phyloP scores from a whole-genome alignment of 1,140 invertebrate genomes.

The Phymastichus coffea region DNA sequence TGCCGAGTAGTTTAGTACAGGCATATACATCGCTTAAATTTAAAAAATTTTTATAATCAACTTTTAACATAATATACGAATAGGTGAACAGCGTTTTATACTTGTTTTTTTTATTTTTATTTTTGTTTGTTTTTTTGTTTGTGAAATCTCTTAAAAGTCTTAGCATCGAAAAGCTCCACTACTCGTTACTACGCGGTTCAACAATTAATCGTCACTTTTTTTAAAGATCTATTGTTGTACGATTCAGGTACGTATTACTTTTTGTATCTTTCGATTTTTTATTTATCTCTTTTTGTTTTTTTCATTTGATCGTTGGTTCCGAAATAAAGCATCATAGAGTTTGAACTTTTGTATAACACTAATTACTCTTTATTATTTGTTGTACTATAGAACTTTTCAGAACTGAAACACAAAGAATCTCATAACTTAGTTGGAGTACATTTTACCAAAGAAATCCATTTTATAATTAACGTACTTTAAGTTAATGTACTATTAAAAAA shows the following conservation, averaged over 20 bases:
- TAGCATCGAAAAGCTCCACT: constrained; percentile 24
- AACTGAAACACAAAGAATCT: constrained; percentile 21
- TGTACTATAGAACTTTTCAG: constrained; percentile 13
- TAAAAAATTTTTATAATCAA: constrained; percentile 16
- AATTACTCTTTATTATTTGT: background rate
- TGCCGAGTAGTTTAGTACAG: constrained; percentile 7
- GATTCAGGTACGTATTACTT: constrained; percentile 28
- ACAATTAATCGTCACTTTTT: constrained; percentile 19
- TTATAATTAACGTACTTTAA: background rate
- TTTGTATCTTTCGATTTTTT: constrained; percentile 11
- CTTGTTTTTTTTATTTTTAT: too few relatives aligned
- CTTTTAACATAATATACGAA: constrained; percentile 13
- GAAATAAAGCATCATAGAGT: background rate
- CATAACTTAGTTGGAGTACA: background rate
- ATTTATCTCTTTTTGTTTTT: background rate
- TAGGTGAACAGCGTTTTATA: constrained; percentile 13
- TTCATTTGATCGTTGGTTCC: background rate
- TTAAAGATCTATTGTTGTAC: constrained; percentile 29
- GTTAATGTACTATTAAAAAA: background rate
- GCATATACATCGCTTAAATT: constrained; percentile 1
- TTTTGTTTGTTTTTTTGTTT: constrained; percentile 9
- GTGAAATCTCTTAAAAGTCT: constrained; percentile 8
- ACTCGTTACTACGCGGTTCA: constrained; percentile 21
- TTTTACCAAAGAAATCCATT: background rate
- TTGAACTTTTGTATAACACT: background rate